Conservation (phyloP, 2,888 invertebrate species). For the Parnassius orleans region DNA sequence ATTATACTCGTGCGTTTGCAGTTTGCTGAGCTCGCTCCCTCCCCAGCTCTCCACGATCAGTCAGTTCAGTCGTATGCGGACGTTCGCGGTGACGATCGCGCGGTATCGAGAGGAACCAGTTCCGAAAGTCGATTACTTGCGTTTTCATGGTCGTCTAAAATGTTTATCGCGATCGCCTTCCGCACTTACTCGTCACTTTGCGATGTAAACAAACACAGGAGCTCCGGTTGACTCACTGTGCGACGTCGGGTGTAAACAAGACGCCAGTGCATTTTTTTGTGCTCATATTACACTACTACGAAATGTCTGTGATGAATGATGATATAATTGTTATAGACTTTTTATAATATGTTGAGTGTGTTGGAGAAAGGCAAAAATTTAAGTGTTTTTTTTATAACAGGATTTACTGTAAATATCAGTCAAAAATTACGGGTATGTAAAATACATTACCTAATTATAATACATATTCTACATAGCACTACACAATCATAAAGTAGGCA, state of each 20-base stretch:
- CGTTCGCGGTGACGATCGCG: slow-evolving; percentile 51
- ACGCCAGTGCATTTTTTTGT: slow-evolving; percentile 3
- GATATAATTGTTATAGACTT: slow-evolving; percentile 1
- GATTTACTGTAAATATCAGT: background rate
- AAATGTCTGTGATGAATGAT: background rate
- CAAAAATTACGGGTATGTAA: slow-evolving; percentile 1
- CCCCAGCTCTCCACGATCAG: background rate
- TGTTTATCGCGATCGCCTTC: slow-evolving; percentile 25
- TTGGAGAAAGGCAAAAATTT: background rate
- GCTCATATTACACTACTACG: background rate
- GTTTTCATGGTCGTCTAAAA: slow-evolving; percentile 30
- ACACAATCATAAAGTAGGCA: too few relatives aligned
- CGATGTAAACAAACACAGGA: slow-evolving; percentile 62
- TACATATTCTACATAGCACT: too few relatives aligned
- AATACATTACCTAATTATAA: background rate
- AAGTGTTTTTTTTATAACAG: background rate
- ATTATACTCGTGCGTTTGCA: background rate
- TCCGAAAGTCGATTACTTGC: slow-evolving; percentile 28
- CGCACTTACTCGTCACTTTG: slow-evolving; percentile 39
- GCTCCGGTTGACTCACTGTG: slow-evolving; percentile 48
- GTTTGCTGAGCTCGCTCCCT: background rate
- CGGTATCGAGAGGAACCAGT: slow-evolving; percentile 25
- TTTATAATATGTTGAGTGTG: slow-evolving; percentile 3
- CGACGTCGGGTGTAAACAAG: slow-evolving; percentile 47
- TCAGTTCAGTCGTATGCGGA: slow-evolving; percentile 51